Percentiles rank a stretch among this genome's conserved stretches.
phyloP scores from a whole-genome alignment of 2,113 vertebrate species.

The Thinocorus orbignyianus region DNA sequence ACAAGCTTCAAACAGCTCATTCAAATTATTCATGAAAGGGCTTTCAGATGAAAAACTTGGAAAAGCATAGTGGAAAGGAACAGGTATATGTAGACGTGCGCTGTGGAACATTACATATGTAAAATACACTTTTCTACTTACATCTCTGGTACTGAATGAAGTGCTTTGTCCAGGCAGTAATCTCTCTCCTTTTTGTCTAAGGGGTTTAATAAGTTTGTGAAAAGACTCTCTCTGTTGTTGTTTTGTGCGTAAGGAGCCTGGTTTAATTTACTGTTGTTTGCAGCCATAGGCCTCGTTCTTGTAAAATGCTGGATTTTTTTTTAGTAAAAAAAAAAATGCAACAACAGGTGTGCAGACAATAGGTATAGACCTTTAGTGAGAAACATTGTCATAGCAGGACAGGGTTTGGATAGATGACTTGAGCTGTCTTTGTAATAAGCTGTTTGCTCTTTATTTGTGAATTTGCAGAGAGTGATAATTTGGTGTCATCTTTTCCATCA shows the following conservation, averaged over 20 bases:
- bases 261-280: neutral
- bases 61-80: neutral
- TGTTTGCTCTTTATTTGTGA: neutral
- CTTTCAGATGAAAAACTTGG: constrained; percentile 3
- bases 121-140: neutral
- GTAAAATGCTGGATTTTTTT: neutral
- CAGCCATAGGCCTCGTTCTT: neutral
- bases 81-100: neutral
- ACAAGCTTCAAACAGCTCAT: constrained; percentile 32
- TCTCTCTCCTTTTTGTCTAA: neutral
- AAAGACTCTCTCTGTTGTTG: neutral
- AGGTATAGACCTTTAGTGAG: neutral
- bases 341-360: neutral
- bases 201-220: neutral
- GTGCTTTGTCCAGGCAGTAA: neutral
- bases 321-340: neutral
- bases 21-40: constrained; percentile 35
- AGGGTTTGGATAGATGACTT: neutral
- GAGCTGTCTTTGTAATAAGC: neutral
- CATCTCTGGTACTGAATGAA: neutral
- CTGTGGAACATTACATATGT: neutral
- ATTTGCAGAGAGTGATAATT: neutral
- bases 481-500: neutral
- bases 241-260: neutral
- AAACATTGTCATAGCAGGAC: neutral